Percentiles rank a stretch among this genome's conserved stretches.
Conservation (phyloP, 1,140 invertebrate genomes). For the Antheraea pernyi region DNA sequence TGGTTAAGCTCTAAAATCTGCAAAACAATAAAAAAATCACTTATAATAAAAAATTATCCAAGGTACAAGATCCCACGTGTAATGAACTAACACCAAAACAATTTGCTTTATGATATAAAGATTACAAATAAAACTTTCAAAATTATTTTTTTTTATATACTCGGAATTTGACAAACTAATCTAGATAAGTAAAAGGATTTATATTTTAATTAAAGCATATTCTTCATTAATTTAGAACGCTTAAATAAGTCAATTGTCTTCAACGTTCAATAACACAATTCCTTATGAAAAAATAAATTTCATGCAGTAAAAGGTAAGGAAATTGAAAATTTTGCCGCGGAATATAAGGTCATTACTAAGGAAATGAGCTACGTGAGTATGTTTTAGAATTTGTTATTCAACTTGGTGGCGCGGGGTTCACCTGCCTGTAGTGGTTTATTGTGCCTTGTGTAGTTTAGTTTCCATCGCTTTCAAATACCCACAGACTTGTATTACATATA, state of each 20-base stretch:
- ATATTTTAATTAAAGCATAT: not conserved
- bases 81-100: too few relatives aligned
- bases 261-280: constrained; percentile 24
- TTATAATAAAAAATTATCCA: too few relatives aligned
- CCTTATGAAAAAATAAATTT: constrained; percentile 42
- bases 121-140: too few relatives aligned
- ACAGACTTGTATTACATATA: not conserved
- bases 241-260: not conserved
- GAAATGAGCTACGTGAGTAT: constrained; percentile 74
- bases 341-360: constrained; percentile 73
- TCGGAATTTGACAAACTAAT: too few relatives aligned
- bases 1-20: too few relatives aligned
- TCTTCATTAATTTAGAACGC: not conserved
- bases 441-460: not conserved
- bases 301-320: constrained; percentile 68
- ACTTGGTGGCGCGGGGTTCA: constrained; percentile 6
- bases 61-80: too few relatives aligned
- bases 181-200: too few relatives aligned
- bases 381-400: constrained; percentile 53
- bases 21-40: too few relatives aligned
- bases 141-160: too few relatives aligned
- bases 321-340: constrained; percentile 73
- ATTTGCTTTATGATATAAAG: too few relatives aligned
- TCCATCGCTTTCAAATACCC: not conserved
- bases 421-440: constrained; percentile 21